Evolutionary conservation across 2,113 vertebrate genomes (phyloP), one percentile per base, ranked within the genome.

Genomic region (Cyanoderma ruficeps): DNA sequence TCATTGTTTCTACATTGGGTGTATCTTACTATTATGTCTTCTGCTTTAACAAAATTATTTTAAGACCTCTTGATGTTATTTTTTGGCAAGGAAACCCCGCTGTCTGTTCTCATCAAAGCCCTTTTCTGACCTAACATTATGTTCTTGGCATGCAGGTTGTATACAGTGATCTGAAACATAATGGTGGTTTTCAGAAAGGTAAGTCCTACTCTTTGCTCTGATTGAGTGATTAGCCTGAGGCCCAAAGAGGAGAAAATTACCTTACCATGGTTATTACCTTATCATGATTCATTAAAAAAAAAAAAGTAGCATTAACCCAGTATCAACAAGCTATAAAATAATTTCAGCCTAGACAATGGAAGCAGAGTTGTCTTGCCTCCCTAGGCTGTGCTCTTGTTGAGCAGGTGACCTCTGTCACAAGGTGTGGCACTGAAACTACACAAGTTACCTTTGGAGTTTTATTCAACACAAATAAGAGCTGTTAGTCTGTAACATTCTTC

Each of bases 131-230:
- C 81, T 95, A 64, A 95, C 7, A 3, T 60, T 84, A 19, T 53
- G 11, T 82, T 96, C 57, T 97, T 86, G 53, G 50, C 41, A 63
- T 56, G 67, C 91, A 97, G 97, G 94, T 93, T 95, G 53, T 71
- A 47, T 64, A 70, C 76, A 46, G 94, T 74, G 83, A 93, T 56
- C 78, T 94, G 94, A 96, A 96, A 67, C 87, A 97, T 74, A 89
- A 97, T 97, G 97, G 79, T 96, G 71, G 47, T 97, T 90, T 96
- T 97, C 92, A 96, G 93, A 91, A 95, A 96, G 95, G 97, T 97
- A 93, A 97, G 97, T 94, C 44, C 31, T 42, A 7, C 41, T 53
- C 57, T 90, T 93, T 61, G 19, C 33, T 65, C n/a, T 88, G 22
- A 68, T 81, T 57, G 57, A 81, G n/a, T 59, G 41, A 57, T n/a